phyloP scores from a whole-genome alignment of 1,140 invertebrate species.

The Bicyclus anynana region DNA sequence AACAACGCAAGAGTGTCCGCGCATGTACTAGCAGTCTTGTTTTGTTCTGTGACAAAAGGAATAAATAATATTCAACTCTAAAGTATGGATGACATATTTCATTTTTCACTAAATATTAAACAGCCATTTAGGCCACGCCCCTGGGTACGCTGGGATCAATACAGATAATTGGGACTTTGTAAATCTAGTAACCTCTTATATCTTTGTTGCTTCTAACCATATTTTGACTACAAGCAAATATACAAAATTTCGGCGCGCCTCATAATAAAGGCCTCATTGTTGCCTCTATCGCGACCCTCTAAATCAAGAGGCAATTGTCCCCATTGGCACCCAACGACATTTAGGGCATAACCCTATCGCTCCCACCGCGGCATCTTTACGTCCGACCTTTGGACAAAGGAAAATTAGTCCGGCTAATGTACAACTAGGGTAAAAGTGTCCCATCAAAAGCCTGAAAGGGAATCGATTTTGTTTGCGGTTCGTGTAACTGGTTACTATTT shows the following conservation, averaged over 20 bases:
- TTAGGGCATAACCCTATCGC: constrained; percentile 23
- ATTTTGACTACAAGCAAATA: neutral
- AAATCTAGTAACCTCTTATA: too few species aligned
- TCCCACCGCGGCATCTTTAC: constrained; percentile 21
- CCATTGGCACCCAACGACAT: constrained; percentile 34
- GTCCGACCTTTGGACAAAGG: constrained; percentile 24
- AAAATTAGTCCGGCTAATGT: constrained; percentile 13
- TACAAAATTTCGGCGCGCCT: neutral
- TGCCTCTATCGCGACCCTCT: constrained; percentile 30
- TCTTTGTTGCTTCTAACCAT: too few species aligned
- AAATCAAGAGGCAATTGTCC: constrained; percentile 42
- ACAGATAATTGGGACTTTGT: too few species aligned
- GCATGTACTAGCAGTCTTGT: too few species aligned
- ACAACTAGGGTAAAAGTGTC: constrained; percentile 11
- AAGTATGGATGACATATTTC: too few species aligned
- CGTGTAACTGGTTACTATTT: neutral
- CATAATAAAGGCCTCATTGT: constrained; percentile 34
- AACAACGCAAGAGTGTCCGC: too few species aligned
- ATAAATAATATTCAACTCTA: too few species aligned
- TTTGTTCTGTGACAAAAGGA: too few species aligned
- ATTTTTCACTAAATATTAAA: too few species aligned
- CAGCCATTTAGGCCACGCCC: too few species aligned
- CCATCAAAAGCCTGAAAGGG: neutral
- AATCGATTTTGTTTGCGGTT: neutral
- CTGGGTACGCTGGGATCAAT: too few species aligned